These are phyloP conservation scores for Siphamia tubifer DNA, from an alignment of 2,113 vertebrate genomes.

Conservation along the genomic window DNA sequence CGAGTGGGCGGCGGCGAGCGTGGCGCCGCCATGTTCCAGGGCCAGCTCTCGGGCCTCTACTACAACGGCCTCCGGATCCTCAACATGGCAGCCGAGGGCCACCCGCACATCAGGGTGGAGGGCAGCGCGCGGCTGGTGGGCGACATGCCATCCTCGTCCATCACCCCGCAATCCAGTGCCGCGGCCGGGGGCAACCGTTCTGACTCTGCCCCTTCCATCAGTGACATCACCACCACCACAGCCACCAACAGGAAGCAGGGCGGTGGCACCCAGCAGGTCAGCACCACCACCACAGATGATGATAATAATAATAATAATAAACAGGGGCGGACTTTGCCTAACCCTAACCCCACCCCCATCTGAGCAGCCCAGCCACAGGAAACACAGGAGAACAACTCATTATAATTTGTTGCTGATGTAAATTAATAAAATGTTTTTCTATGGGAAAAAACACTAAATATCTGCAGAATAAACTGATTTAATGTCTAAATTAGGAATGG, in stretches of 20 bases:
- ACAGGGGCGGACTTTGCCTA: too few species aligned
- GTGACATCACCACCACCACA: conserved; percentile 95
- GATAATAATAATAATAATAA: too few species aligned
- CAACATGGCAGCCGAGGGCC: conserved; percentile 98
- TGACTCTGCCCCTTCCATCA: conserved; percentile 93
- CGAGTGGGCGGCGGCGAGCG: conserved; percentile 93
- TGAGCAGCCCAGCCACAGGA: too few species aligned
- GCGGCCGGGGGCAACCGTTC: conserved; percentile 96
- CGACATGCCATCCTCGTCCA: conserved; percentile 96
- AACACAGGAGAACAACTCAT: too few species aligned
- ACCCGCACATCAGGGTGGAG: conserved; percentile 94
- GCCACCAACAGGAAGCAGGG: conserved; percentile 93
- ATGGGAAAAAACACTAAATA: too few species aligned
- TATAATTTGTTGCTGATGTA: too few species aligned
- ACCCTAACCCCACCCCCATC: too few species aligned
- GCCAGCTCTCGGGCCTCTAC: conserved; percentile 98
- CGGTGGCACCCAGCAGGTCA: conserved; percentile 82
- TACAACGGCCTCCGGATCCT: conserved; percentile 99
- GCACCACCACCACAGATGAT: too few species aligned
- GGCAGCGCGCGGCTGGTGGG: conserved; percentile 97
- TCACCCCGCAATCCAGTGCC: conserved; percentile 97
- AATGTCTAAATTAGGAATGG: too few species aligned
- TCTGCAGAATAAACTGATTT: too few species aligned
- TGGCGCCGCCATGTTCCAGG: conserved; percentile 92
- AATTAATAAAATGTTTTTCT: too few species aligned